Base-by-base conservation (phyloP, 2,888 invertebrate species). In the Pterobdella sp. region DNA sequence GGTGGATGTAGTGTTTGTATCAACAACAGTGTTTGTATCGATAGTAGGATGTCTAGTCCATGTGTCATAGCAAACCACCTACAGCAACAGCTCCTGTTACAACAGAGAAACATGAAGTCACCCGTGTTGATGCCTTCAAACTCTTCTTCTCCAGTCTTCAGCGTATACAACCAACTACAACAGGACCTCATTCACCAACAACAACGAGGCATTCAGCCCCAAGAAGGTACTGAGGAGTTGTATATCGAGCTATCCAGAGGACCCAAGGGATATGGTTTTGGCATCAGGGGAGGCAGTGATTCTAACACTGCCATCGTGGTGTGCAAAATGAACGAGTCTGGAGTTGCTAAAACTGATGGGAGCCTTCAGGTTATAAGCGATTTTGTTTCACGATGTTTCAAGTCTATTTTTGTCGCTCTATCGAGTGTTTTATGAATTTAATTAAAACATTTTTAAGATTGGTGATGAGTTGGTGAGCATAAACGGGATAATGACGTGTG, bases 281-380 rank as follows among this genome's bases (percentile, higher is more conserved):
- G 89, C 76, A 90, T 90, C 77, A 86, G 90, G 31, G 90, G 90
- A 1, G 90, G 90, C 1, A 86, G 87, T 73, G 90, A 90, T 81
- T 90, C 89, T 81, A 88, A 89, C 79, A 90, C 90, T 89, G 89
- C 90, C 10, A 82, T 90, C 74, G 90, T 88, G 82, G 89, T 90
- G 31, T 84, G 90, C 68, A 85, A 89, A 78, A 88, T 90, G 73
- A 90, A 90, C 10, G 89, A 89, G 60, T 85, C 84, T 52, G 86
- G 86, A 26, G 84, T 85, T 0, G 86, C 86, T 1, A 80, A 82
- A 73, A 36, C 81, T 29, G 83, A 84, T 74, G 79, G 82, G 14
- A 77, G 82, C 75, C 77, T 84, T 36, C 76, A 79, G 79, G 84
- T 84, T 7, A 64, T 42, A 63, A 63, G 31, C 31, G n/a, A 14